Conservation (phyloP, 1,140 invertebrate genomes). For the Aphaenogaster floridana region DNA sequence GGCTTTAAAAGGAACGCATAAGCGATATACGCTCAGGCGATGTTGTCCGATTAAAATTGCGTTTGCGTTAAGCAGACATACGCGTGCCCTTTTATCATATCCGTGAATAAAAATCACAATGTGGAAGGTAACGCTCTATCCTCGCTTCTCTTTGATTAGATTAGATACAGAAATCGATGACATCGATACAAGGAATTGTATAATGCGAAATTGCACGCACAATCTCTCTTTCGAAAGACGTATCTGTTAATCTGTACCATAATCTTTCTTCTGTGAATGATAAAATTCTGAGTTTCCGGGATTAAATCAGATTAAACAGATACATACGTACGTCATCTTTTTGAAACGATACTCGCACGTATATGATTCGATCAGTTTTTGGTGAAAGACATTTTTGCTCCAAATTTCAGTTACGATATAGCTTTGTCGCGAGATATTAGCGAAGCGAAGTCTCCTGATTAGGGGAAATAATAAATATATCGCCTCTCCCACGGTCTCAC, state of each 20-base stretch:
- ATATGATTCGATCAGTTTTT: neutral
- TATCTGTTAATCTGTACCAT: neutral
- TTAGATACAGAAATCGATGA: constrained; percentile 7
- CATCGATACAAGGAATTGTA: neutral
- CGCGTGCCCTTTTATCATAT: neutral
- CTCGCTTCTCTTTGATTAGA: constrained; percentile 15
- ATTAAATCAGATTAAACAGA: neutral
- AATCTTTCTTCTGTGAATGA: neutral
- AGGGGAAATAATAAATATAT: neutral
- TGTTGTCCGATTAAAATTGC: neutral
- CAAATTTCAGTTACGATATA: neutral
- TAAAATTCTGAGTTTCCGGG: neutral
- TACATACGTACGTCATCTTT: neutral
- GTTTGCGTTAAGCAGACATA: neutral
- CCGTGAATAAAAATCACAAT: neutral
- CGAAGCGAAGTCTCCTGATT: neutral
- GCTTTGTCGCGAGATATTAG: neutral
- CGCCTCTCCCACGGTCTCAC: no score
- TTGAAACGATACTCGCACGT: neutral
- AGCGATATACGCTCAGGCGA: neutral
- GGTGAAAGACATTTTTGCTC: neutral
- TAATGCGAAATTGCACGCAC: neutral
- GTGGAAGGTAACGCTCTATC: neutral
- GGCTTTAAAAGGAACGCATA: neutral
- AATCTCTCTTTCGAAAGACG: neutral